Conservation (phyloP, 2,113 vertebrate genomes). For the Microtus ochrogaster region DNA sequence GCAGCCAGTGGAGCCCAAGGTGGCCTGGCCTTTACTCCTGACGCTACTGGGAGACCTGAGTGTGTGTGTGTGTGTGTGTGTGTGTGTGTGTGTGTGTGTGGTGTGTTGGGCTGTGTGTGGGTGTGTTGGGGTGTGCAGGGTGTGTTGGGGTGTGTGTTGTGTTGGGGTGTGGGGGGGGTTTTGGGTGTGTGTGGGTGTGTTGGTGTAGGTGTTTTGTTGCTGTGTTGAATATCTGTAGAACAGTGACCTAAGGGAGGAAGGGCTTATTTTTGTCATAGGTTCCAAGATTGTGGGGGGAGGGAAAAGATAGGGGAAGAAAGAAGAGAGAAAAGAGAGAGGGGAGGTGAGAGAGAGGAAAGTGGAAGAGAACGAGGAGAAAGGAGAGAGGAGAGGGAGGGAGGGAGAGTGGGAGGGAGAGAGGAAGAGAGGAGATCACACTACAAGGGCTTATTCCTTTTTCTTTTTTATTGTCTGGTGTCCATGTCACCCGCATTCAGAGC, state of each 20-base stretch:
- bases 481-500: neutral
- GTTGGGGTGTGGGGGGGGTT: no score
- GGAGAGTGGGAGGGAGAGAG: no score
- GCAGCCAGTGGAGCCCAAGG: no score
- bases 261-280: neutral
- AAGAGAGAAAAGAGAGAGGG: neutral
- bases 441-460: neutral
- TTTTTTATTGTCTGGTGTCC: no score
- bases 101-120: no score
- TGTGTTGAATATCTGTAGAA: neutral
- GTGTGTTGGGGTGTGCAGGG: no score
- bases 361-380: neutral
- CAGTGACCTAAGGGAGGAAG: neutral
- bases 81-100: no score
- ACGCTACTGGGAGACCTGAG: no score
- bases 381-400: neutral
- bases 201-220: neutral
- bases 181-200: no score
- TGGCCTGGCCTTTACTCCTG: no score
- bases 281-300: neutral
- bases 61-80: no score
- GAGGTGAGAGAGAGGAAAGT: neutral
- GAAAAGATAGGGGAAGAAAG: neutral
- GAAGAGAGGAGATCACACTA: neutral
- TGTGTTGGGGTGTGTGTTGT: no score